These are phyloP conservation scores for Myocastor coypus DNA, from an alignment of 2,113 vertebrate genomes.

Conservation along the genomic window DNA sequence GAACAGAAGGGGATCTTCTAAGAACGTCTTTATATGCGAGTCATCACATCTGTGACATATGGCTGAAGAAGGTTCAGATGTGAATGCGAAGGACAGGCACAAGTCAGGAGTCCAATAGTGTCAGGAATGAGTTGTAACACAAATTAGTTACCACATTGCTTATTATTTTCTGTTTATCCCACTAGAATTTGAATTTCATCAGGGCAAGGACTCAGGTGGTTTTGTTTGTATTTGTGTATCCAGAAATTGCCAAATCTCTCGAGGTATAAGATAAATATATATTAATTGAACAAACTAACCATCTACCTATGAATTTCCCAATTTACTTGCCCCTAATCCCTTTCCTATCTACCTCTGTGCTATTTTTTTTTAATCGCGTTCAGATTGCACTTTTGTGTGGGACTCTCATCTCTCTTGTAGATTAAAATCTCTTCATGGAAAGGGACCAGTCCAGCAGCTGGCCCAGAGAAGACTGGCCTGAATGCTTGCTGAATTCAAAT, in stretches of 20 bases:
- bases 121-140: not conserved
- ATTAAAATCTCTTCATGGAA: conserved; percentile 5
- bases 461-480: not conserved
- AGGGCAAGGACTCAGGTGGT: not conserved
- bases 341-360: not conserved
- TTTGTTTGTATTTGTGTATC: not conserved
- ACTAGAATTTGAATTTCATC: conserved; percentile 48
- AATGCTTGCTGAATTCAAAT: conserved; percentile 46
- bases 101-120: not conserved
- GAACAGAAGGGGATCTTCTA: not conserved
- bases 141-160: not conserved
- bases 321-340: not conserved
- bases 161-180: not conserved
- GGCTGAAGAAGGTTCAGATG: not conserved
- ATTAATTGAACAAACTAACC: not conserved
- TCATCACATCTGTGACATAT: not conserved
- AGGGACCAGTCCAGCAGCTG: not conserved
- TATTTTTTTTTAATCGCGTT: not conserved
- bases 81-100: not conserved
- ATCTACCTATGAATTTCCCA: not conserved
- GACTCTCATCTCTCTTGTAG: not conserved
- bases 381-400: not conserved
- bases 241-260: not conserved
- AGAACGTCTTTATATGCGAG: not conserved
- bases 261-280: not conserved